Evolutionary conservation across 2,113 vertebrate species (phyloP), one percentile per base, ranked within the genome.

Genomic region (Ophthalmolycus amberensis): DNA sequence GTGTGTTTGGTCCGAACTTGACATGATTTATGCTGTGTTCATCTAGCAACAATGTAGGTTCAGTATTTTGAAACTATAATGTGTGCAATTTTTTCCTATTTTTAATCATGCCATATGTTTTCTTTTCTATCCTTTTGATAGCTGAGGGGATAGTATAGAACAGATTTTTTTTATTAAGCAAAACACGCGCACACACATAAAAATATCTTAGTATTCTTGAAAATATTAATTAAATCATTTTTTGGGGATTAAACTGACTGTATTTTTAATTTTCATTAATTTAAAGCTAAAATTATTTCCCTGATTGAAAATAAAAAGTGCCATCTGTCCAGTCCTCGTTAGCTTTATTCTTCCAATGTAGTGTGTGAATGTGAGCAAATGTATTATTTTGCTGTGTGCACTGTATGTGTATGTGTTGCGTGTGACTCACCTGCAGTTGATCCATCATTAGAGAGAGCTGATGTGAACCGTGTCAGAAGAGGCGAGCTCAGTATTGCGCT

Each of bases 401-500:
- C 38, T 37, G 8, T n/a, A 42, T n/a, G 22, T 75, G 52, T 66
- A 5, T 82, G 79, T 59, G 64, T 40, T 42, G n/a, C 27, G 38
- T 74, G 52, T 25, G 48, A 22, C 71, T 56, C 37, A 42, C 12
- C 52, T 77, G 84, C 75, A 32, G 82, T 77, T 89, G 79, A 85
- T 91, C 87, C 79, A 54, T 88, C 86, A 89, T 91, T 90, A 88
- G 25, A 73, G 81, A 72, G 59, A 86, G 42, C 76, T 62, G 85
- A 78, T 78, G 84, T 77, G 71, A 90, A 88, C 89, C 85, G 72
- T 87, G 77, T 90, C 85, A 88, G 75, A 88, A 87, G 71, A 71
- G 64, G 29, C 60, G 34, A 79, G 79, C 90, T 90, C 89, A 87
- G 64, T 90, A 82, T 82, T 38, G 42, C 68, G 87, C 65, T 85